Evolutionary conservation across 2,113 vertebrate genomes (phyloP), one percentile per base, ranked within the genome.

Genomic region (Eptesicus fuscus): DNA sequence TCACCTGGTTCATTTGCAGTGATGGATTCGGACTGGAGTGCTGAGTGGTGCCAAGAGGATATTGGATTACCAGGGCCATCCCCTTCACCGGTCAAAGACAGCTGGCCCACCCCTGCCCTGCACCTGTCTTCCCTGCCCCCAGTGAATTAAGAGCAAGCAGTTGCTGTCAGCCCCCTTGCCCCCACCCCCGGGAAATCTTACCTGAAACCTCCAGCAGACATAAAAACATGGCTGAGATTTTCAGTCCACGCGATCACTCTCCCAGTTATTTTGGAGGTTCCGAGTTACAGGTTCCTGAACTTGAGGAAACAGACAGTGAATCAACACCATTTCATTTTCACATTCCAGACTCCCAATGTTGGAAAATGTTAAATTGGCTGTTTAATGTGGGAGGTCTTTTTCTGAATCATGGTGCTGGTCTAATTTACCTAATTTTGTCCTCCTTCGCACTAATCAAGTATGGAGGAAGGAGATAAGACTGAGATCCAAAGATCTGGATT

Each of bases 1-100:
- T 97, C 97, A 97, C 96, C 97, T 96, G 96, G 96, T 96, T 97
- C 97, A 97, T 96, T 97, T 97, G 93, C 96, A 92, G 80, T 97
- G 97, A 97, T 97, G 95, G 96, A 97, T 98, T 96, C 84, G 91
- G 95, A 89, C 44, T 96, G 77, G 83, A 96, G 94, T 30, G 2
- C 91, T 88, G 77, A 90, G 90, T 94, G 95, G 91, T 42, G 40
- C 95, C 96, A 83, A 83, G 94, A 93, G 96, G 88, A 89, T 97
- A 96, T 97, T 97, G 95, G 92, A 97, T 97, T 97, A 88, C 97
- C 47, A 96, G 73, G 88, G 88, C 92, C 95, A 88, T 92, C 94
- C 95, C 95, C 92, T 96, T 94, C 70, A 86, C 82, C 97, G 95
- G 30, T 95, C 82, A 51, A 47, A 94, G 82, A 93, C 93, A 67